phyloP scores from a whole-genome alignment of 1,140 invertebrate genomes.

The Hyles vespertilio region DNA sequence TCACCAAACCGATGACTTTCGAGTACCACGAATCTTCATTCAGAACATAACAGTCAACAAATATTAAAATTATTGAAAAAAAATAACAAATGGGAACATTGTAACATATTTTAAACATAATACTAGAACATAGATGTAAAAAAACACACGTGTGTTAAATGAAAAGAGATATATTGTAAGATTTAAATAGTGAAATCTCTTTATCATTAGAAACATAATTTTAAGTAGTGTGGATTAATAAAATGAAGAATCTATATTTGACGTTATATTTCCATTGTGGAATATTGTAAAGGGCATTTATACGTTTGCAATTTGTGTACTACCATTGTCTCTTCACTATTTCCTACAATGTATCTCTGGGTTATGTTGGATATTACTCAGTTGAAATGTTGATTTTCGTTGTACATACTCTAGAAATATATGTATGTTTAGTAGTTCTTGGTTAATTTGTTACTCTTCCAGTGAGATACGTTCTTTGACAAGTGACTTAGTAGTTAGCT shows the following conservation, averaged over 20 bases:
- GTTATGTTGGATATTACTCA: slow-evolving; percentile 43
- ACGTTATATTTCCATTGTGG: slow-evolving; percentile 53
- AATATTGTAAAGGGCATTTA: slow-evolving; percentile 64
- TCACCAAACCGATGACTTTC: slow-evolving; percentile 2
- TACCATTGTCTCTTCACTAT: slow-evolving; percentile 36
- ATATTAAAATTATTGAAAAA: slow-evolving; percentile 37
- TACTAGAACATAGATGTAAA: slow-evolving; percentile 67
- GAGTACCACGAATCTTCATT: slow-evolving; percentile 14
- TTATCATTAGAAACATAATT: slow-evolving; percentile 59
- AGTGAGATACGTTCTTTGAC: slow-evolving; percentile 41
- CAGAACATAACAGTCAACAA: slow-evolving; percentile 28
- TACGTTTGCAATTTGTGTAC: slow-evolving; percentile 53
- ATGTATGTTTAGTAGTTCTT: slow-evolving; percentile 37
- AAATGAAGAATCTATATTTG: slow-evolving; percentile 55
- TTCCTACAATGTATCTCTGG: slow-evolving; percentile 49
- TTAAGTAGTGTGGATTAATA: slow-evolving; percentile 48
- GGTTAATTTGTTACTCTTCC: slow-evolving; percentile 43
- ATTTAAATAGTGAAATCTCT: slow-evolving; percentile 58
- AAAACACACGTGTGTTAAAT: slow-evolving; percentile 45
- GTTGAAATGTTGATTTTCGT: slow-evolving; percentile 41
- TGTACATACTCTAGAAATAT: slow-evolving; percentile 53
- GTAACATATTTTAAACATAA: slow-evolving; percentile 73
- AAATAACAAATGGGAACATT: slow-evolving; percentile 72
- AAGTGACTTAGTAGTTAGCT: not conserved
- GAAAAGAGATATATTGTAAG: slow-evolving; percentile 60